A percentile compares a stretch with the other conserved stretches of the same genome.
Evolutionary conservation across 2,888 invertebrate species (phyloP).

Genomic region (Mythimna albipuncta): DNA sequence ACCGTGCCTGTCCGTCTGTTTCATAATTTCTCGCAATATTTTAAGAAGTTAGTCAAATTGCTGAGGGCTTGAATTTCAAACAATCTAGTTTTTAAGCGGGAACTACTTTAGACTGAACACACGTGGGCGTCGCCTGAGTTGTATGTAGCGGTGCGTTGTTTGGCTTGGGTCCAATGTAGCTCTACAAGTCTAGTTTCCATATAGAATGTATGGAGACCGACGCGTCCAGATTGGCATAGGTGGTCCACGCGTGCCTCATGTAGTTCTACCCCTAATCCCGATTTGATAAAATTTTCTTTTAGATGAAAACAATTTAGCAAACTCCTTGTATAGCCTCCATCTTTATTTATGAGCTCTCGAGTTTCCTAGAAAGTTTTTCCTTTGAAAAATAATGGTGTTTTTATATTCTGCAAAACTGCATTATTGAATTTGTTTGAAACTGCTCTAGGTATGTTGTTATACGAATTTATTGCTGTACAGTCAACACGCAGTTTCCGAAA

Average conservation of each 20-base stretch:
- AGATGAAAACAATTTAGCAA: slow-evolving; percentile 20
- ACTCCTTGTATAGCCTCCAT: slow-evolving; percentile 27
- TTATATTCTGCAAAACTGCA: slow-evolving; percentile 18
- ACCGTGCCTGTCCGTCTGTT: too few relatives aligned
- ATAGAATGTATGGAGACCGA: too few relatives aligned
- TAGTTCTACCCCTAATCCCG: too few relatives aligned
- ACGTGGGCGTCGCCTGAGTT: too few relatives aligned
- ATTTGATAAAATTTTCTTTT: background rate
- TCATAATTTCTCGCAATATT: too few relatives aligned
- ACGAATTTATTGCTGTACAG: background rate
- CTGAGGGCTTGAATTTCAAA: background rate
- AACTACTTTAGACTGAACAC: too few relatives aligned
- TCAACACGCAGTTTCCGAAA: background rate
- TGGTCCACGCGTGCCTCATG: too few relatives aligned
- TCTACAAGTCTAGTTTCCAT: too few relatives aligned
- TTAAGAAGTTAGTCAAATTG: background rate
- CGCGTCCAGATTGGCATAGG: too few relatives aligned
- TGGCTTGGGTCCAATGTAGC: too few relatives aligned
- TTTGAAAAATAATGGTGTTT: slow-evolving; percentile 2
- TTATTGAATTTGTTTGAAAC: slow-evolving; percentile 8
- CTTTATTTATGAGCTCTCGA: slow-evolving; percentile 33
- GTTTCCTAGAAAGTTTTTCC: slow-evolving; percentile 1
- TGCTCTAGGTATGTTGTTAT: background rate
- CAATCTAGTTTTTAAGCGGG: too few relatives aligned
- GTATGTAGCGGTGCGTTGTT: too few relatives aligned